phyloP scores from a whole-genome alignment of 2,113 vertebrate genomes.

The Axis porcinus region DNA sequence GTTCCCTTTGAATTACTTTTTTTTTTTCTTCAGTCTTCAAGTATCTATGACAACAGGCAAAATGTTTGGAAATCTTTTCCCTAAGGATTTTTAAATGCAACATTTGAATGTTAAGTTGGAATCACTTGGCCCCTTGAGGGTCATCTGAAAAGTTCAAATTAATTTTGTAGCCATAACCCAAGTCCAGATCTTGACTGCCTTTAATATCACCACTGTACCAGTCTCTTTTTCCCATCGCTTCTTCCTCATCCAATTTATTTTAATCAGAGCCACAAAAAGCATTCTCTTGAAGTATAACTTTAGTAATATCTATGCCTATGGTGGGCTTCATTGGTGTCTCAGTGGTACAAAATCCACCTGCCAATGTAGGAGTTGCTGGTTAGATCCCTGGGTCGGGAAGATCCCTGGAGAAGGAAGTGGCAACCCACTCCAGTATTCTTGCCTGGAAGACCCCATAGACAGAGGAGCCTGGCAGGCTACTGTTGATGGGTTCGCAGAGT shows the following conservation, averaged over 20 bases:
- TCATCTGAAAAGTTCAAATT: conserved; percentile 30
- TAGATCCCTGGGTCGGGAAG: not conserved
- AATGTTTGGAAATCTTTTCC: conserved; percentile 52
- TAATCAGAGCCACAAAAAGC: not conserved
- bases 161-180: not conserved
- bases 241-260: not conserved
- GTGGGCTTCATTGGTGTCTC: not conserved
- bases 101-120: conserved; percentile 33
- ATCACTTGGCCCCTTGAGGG: not conserved
- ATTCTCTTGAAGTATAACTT: not conserved
- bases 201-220: not conserved
- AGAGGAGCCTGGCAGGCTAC: not conserved
- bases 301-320: not conserved
- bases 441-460: not conserved
- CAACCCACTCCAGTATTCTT: not conserved
- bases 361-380: not conserved
- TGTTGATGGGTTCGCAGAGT: not conserved
- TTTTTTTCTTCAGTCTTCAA: conserved; percentile 22
- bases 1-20: conserved; percentile 65
- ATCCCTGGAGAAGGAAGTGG: not conserved
- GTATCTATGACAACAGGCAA: conserved; percentile 68
- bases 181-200: not conserved
- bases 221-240: not conserved
- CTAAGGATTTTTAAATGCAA: conserved; percentile 14
- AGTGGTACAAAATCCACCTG: not conserved